Conservation (phyloP, 1,140 invertebrate genomes). For the Drosophila tristis region DNA sequence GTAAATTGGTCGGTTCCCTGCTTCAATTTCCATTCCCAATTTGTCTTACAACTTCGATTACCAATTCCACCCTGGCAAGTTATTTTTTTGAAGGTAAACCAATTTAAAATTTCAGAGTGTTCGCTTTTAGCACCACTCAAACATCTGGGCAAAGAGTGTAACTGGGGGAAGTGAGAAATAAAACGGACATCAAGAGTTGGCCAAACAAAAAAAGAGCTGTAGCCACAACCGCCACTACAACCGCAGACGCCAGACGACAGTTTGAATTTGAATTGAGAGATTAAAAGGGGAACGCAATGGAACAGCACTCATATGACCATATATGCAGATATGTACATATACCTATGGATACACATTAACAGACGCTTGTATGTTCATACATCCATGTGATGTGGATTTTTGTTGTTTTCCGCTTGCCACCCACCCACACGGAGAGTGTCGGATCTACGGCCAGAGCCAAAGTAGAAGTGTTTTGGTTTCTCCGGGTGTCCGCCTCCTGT, state of each 20-base stretch:
- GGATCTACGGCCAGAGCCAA: conserved; percentile 45
- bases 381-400: conserved; percentile 16
- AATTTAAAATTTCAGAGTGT: conserved; percentile 21
- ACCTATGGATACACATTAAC: background rate
- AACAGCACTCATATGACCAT: background rate
- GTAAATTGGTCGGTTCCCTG: too few relatives aligned
- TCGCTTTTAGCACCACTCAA: conserved; percentile 28
- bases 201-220: conserved; percentile 5
- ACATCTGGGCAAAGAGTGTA: background rate
- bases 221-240: conserved; percentile 24
- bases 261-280: conserved; percentile 74
- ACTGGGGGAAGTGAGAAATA: background rate
- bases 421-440: conserved; percentile 48
- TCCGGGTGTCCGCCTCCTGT: conserved; percentile 21
- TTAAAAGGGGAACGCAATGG: conserved; percentile 57
- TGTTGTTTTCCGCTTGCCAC: conserved; percentile 10
- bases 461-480: conserved; percentile 52
- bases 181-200: conserved; percentile 32
- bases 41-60: conserved; percentile 13
- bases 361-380: background rate
- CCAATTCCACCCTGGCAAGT: conserved; percentile 7
- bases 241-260: conserved; percentile 34
- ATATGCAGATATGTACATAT: conserved; percentile 1
- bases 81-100: conserved; percentile 15
- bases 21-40: too few relatives aligned